These are phyloP conservation scores for Oreortyx pictus DNA, from an alignment of 2,797 vertebrate genomes.

Conservation along the genomic window DNA sequence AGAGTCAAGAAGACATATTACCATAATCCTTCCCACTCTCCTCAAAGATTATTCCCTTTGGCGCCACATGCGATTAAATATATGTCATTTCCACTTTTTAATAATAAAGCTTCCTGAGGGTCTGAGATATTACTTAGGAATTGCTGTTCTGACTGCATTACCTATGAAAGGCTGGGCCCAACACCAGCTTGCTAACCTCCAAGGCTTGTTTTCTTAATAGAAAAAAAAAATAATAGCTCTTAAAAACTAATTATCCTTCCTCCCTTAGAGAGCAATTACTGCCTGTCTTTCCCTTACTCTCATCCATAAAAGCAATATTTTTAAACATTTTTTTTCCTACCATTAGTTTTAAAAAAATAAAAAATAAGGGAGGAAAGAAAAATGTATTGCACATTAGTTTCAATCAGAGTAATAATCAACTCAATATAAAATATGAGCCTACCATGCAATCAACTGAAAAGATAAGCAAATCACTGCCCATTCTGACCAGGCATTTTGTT, in stretches of 20 bases:
- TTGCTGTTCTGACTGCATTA: neutral
- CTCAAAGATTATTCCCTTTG: neutral
- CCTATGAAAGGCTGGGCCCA: neutral
- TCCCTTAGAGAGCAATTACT: neutral
- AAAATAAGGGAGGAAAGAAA: neutral
- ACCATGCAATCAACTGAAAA: neutral
- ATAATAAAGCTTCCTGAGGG: neutral
- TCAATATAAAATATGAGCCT: neutral
- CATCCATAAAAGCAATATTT: neutral
- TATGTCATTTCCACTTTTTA: neutral
- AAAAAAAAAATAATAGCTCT: neutral
- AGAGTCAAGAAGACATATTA: neutral
- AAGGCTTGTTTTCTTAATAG: neutral
- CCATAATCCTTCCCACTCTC: neutral
- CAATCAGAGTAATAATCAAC: neutral
- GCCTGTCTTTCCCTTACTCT: neutral
- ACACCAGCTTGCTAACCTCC: neutral
- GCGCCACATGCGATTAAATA: neutral
- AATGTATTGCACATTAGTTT: neutral
- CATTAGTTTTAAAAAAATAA: neutral
- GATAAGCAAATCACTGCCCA: neutral
- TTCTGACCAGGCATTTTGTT: neutral
- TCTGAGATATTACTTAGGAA: neutral
- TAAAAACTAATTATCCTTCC: neutral
- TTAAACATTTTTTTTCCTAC: neutral